Percentiles rank a stretch among this genome's conserved stretches.
phyloP scores from a whole-genome alignment of 2,888 invertebrate genomes.

The Chrysopilus asiliformis region DNA sequence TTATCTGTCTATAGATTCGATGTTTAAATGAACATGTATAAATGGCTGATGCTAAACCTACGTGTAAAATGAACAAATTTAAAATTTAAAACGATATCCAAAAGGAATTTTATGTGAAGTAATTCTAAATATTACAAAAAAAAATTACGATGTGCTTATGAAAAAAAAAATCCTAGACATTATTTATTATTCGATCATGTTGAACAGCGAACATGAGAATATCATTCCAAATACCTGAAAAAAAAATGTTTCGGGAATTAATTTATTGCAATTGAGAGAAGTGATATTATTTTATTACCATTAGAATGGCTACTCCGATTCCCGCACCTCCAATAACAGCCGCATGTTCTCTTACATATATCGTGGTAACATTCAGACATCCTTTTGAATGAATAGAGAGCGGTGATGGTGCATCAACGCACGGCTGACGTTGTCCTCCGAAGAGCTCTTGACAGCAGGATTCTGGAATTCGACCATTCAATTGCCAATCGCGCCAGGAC shows the following conservation, averaged over 20 bases:
- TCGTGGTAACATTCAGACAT: conserved; percentile 57
- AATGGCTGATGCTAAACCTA: too few relatives aligned
- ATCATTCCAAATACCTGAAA: conserved; percentile 73
- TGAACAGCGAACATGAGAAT: conserved; percentile 72
- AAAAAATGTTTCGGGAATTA: too few relatives aligned
- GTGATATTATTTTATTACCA: too few relatives aligned
- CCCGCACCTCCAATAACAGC: conserved; percentile 68
- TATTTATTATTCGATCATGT: conserved; percentile 58
- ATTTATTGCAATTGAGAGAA: too few relatives aligned
- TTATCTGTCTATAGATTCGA: too few relatives aligned
- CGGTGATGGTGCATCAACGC: conserved; percentile 29
- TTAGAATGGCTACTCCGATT: conserved; percentile 67
- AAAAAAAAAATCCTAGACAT: too few relatives aligned
- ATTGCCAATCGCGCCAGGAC: conserved; percentile 63
- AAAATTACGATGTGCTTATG: too few relatives aligned
- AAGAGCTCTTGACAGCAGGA: conserved; percentile 61
- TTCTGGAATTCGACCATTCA: conserved; percentile 54
- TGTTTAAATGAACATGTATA: too few relatives aligned
- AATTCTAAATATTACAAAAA: too few relatives aligned
- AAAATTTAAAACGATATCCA: too few relatives aligned
- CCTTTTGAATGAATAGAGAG: conserved; percentile 49
- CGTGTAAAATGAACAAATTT: too few relatives aligned
- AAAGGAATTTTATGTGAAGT: too few relatives aligned
- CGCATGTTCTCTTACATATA: conserved; percentile 63
- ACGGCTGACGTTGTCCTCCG: conserved; percentile 36